These are phyloP conservation scores for Mercenaria mercenaria DNA, from an alignment of 1,140 invertebrate species.

Conservation along the genomic window DNA sequence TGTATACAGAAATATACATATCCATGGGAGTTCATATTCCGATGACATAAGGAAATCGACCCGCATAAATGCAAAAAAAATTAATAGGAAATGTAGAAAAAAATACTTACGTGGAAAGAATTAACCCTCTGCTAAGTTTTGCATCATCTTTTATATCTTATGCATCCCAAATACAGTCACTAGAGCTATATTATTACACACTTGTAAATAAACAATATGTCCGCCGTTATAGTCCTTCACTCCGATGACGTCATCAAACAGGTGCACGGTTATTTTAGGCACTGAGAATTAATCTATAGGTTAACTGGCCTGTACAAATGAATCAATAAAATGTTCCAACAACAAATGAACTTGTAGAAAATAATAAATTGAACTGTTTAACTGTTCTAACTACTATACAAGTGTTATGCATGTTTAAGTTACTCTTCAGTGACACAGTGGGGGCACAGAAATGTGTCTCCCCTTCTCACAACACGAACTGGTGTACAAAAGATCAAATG, in stretches of 20 bases:
- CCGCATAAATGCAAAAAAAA: slow-evolving; percentile 4
- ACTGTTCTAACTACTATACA: not conserved
- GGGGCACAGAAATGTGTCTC: not conserved
- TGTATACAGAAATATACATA: too few species aligned
- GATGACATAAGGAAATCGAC: not conserved
- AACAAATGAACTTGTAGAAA: not conserved
- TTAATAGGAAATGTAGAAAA: not conserved
- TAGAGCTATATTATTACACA: not conserved
- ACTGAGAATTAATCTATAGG: not conserved
- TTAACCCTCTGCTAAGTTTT: not conserved
- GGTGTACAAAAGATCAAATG: not conserved
- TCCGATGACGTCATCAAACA: too few species aligned
- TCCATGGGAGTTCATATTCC: not conserved
- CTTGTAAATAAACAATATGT: too few species aligned
- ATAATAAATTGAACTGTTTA: slow-evolving; percentile 1
- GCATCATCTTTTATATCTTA: not conserved
- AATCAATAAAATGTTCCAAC: slow-evolving; percentile 18
- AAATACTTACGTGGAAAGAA: not conserved
- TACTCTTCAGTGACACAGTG: not conserved
- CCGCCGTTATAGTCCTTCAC: too few species aligned
- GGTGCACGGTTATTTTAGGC: not conserved
- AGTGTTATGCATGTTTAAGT: not conserved
- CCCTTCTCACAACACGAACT: not conserved
- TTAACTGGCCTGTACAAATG: not conserved
- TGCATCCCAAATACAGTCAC: not conserved